Evolutionary conservation across 2,888 invertebrate species (phyloP), one percentile per base, ranked within the genome.

Genomic region (Amphipoea oculea): DNA sequence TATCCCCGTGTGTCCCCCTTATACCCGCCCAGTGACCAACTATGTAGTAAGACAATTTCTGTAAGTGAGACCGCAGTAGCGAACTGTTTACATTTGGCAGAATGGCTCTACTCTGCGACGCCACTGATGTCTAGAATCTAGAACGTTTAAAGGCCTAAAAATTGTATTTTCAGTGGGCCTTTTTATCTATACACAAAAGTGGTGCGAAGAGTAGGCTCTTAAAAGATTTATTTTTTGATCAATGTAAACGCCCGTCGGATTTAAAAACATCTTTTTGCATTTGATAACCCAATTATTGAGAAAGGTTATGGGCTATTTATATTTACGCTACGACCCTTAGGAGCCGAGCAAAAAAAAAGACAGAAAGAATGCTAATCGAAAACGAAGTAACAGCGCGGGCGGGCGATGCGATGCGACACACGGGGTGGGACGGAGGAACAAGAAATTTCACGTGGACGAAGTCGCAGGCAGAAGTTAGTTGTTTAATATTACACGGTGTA

Each of bases 1-100:
- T 2, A 54, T 60, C 62, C 57, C 51, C 36, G 14, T 48, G 14
- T 40, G 7, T 45, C 48, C 23, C 83, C 84, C 17, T 42, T 36
- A 40, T 57, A 23, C 79, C 79, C 68, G 6, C 79, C 66, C 79
- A 45, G 67, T 84, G 84, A 78, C 79, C 79, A 84, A 79, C 66
- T 71, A 62, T 12, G 66, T 67, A 62, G 70, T 71, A 14, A 70
- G 84, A 84, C 79, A 81, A 81, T 81, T 67, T 81, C 79, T 84
- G 70, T 79, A 79, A 81, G 84, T 79, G 71, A 79, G 48, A 71
- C 71, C 54, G 79, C 51, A 17, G 66, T 62, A 54, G 40, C n/a
- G n/a, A 45, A 40, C 70, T 70, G 66, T 78, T 71, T 78, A 81
- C 66, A 70, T 67, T 81, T 67, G 29, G 51, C 69, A 57, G 62